Base-by-base conservation (phyloP, 2,888 invertebrate genomes). In the Acleris sparsana region DNA sequence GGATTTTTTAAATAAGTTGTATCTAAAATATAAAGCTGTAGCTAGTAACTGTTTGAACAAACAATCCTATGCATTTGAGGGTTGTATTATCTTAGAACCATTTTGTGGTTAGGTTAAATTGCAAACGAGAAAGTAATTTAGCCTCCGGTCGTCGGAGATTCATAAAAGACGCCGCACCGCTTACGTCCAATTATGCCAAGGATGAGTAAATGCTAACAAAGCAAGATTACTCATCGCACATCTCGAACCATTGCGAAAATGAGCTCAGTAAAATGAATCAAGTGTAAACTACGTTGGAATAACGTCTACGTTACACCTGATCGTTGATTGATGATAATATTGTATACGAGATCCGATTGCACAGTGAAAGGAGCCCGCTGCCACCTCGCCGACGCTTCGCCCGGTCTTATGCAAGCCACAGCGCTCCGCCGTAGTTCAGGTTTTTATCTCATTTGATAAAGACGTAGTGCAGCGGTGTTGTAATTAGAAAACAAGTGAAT, bases 21-120 rank as follows among this genome's bases (percentile, higher is more conserved):
- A 46, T 16, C n/a, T 46, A 17, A 16, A 39, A n/a, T 46, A n/a
- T 46, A 46, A 2, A 46, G 17, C n/a, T n/a, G 17, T 16, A 46
- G 2, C 0, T 5, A 44, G 44, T n/a, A 1, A n/a, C 13, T 46
- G 13, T 39, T 39, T 13, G n/a, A 46, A 46, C 5, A 46, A 46
- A 46, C 6, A n/a, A 46, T 17, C 17, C 17, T 17, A 49, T 11
- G 69, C 73, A 72, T 67, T 61, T 53, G 59, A 63, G 69, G 71
- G 72, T 75, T 75, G 77, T 71, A 63, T 72, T 69, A 67, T 67
- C 59, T 61, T 73, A 70, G 71, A 71, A 70, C 68, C 52, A 82
- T 80, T 78, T 71, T 86, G 87, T 75, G 87, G 87, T 86, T 86
- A 78, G 68, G 53, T 67, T 76, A 76, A 80, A 81, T 81, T 80